Evolutionary conservation across 2,888 invertebrate genomes (phyloP), one percentile per base, ranked within the genome.

Genomic region (Plagodis pulveraria): DNA sequence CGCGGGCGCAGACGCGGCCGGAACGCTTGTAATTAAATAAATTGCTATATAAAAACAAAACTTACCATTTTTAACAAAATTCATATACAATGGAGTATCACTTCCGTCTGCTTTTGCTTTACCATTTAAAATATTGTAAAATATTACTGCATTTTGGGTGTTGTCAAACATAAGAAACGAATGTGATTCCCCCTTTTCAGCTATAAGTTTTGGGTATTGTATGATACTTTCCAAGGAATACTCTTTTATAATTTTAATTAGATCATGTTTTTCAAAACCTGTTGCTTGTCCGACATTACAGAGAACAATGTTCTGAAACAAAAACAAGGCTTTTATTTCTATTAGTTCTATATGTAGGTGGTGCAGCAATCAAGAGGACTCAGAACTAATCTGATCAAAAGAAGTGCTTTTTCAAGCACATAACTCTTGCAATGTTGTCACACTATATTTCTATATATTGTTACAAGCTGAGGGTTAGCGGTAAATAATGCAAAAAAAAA

Each of bases 231-330:
- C 89, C 56, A 89, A 76, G 5, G 85, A 76, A 53, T 95, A 94
- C 6, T 94, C 80, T 44, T 89, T 77, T 34, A 96, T 81, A 5
- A 98, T 76, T 43, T 91, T 78, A 6, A 94, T 77, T 8, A 98
- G 76, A 48, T 87, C 79, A 74, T 95, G 95, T 78, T 96, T 95
- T 6, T 94, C 92, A 32, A 97, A 89, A 6, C 97, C 97, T 68
- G 96, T 97, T 2, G 96, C 96, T 61, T 98, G 94, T 0, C 98
- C 98, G 34, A 96, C 96, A 88, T 98, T 98, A 72, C 97, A 96
- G n/a, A 98, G 87, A 45, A 95, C 94, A 47, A 97, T 72, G 77
- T 94, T 93, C 97, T 97, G 40, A 44, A 54, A 47, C 40, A 40
- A 40, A 40, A 40, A 40, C 4, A 22, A 22, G 4, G 4, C 4